Percentiles rank a stretch among this genome's conserved stretches.
phyloP scores from a whole-genome alignment of 2,797 vertebrate genomes.

The Varecia variegata region DNA sequence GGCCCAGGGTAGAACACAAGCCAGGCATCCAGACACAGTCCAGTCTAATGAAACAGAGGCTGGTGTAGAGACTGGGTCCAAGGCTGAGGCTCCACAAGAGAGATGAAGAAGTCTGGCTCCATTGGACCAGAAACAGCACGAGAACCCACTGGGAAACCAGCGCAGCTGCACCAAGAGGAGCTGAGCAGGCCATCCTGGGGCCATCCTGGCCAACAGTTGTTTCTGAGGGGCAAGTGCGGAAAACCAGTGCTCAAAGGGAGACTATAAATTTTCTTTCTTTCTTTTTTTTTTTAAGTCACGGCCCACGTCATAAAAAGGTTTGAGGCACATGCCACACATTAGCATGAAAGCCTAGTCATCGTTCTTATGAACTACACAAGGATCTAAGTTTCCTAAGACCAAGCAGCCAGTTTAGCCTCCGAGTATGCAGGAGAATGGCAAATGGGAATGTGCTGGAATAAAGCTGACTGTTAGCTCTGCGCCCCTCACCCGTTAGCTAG shows the following conservation, averaged over 20 bases:
- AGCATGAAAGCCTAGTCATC: background rate
- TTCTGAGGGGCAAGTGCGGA: background rate
- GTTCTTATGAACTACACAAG: background rate
- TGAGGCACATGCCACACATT: background rate
- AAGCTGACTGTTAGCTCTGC: background rate
- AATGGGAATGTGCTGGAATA: background rate
- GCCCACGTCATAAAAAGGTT: background rate
- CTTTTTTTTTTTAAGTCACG: background rate
- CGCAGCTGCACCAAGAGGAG: background rate
- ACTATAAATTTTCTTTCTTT: background rate
- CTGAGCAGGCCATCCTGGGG: background rate
- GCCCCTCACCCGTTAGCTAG: background rate
- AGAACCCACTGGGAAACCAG: background rate
- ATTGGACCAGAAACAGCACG: background rate
- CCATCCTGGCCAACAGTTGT: background rate
- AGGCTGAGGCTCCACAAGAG: background rate
- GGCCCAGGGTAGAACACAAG: background rate
- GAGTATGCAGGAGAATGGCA: background rate
- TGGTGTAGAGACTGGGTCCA: background rate
- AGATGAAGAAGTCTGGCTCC: background rate
- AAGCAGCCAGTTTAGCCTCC: background rate
- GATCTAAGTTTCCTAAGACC: background rate
- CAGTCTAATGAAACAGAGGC: background rate
- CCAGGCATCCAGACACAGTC: background rate
- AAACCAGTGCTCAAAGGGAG: background rate